A percentile compares a stretch with the other conserved stretches of the same genome.
Evolutionary conservation across 2,888 invertebrate genomes (phyloP).

Genomic region (Drosophila rellima): DNA sequence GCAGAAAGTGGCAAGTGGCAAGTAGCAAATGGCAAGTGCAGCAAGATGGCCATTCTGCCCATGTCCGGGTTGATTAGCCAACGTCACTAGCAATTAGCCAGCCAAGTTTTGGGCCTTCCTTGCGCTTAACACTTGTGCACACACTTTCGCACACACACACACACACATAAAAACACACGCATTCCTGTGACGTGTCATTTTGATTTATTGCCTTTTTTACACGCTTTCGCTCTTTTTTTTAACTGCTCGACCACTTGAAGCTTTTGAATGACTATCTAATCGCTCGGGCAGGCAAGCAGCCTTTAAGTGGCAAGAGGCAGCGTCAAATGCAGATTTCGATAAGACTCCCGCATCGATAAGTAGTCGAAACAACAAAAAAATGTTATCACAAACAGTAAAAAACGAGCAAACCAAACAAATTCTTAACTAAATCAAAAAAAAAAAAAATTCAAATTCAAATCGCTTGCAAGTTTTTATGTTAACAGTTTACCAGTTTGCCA

Average conservation of each 20-base stretch:
- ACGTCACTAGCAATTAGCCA: conserved; percentile 53
- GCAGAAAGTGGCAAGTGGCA: conserved; percentile 19
- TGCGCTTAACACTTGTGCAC: conserved; percentile 27
- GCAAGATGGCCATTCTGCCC: conserved; percentile 10
- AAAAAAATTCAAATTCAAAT: not conserved
- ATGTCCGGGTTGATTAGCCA: conserved; percentile 72
- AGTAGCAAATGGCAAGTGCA: conserved; percentile 6
- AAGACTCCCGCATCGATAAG: conserved; percentile 45
- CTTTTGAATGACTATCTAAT: conserved; percentile 42
- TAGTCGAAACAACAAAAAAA: not conserved
- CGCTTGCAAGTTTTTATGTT: not conserved
- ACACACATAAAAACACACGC: not conserved
- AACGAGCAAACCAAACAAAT: conserved; percentile 10
- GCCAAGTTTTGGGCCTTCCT: conserved; percentile 6
- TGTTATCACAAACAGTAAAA: not conserved
- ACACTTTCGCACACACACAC: not conserved
- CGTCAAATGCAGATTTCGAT: conserved; percentile 51
- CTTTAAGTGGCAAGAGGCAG: conserved; percentile 22
- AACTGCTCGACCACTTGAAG: conserved; percentile 21
- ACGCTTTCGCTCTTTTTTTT: not conserved
- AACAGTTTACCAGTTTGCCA: not conserved
- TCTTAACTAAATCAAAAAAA: not conserved
- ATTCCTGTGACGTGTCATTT: conserved; percentile 46
- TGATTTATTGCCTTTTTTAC: conserved; percentile 39
- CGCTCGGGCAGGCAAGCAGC: conserved; percentile 22